phyloP scores from a whole-genome alignment of 2,113 vertebrate species.

The Lamprologus ornatipinnis region DNA sequence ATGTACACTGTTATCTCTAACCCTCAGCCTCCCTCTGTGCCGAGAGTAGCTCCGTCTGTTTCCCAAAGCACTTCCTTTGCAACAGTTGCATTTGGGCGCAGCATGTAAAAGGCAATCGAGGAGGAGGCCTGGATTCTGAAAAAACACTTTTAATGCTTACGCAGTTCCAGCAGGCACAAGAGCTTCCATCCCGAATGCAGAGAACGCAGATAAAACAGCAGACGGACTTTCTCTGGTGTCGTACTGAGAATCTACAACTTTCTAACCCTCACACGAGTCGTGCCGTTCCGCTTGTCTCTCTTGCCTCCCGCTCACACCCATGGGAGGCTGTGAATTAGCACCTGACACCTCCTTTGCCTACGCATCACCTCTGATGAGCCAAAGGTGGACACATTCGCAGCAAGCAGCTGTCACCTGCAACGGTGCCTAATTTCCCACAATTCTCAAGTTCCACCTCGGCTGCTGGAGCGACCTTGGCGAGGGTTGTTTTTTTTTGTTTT shows the following conservation, averaged over 20 bases:
- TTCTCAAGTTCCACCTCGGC: not conserved
- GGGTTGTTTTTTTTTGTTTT: not conserved
- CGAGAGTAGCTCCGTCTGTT: slow-evolving; percentile 73
- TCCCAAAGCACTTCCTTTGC: not conserved
- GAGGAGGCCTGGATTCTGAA: not conserved
- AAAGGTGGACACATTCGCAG: slow-evolving; percentile 2
- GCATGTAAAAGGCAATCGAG: slow-evolving; percentile 13
- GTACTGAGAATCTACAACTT: slow-evolving; percentile 74
- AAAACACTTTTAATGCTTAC: not conserved
- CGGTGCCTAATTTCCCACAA: slow-evolving; percentile 22
- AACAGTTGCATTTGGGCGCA: not conserved
- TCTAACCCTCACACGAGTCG: slow-evolving; percentile 57
- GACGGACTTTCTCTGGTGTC: slow-evolving; percentile 70
- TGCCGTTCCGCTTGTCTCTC: not conserved
- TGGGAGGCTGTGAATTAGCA: slow-evolving; percentile 46
- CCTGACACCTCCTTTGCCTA: slow-evolving; percentile 44
- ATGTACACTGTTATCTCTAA: slow-evolving; percentile 52
- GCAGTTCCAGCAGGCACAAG: not conserved
- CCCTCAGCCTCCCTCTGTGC: slow-evolving; percentile 9
- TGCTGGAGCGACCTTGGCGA: slow-evolving; percentile 8
- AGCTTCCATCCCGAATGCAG: not conserved
- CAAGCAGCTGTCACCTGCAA: slow-evolving; percentile 33
- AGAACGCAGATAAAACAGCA: slow-evolving; percentile 9
- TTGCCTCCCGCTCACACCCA: slow-evolving; percentile 29
- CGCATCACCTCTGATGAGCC: slow-evolving; percentile 36